These are phyloP conservation scores for Acleris holmiana DNA, from an alignment of 2,888 invertebrate species.

Conservation along the genomic window DNA sequence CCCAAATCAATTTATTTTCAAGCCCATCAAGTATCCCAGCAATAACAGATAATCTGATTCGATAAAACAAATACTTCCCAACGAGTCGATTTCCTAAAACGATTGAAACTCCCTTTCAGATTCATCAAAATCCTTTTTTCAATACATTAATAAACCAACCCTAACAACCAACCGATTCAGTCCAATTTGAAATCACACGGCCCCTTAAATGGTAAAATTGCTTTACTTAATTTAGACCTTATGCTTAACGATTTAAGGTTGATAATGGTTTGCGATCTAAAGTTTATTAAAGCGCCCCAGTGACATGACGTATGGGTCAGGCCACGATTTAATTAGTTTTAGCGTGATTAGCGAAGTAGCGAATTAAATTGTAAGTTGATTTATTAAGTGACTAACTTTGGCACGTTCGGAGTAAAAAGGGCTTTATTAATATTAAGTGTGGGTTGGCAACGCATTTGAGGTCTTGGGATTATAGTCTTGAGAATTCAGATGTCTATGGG, in stretches of 20 bases:
- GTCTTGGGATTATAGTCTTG: no score
- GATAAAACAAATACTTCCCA: constrained; percentile 35
- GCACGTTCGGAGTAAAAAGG: neutral
- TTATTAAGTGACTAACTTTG: constrained; percentile 29
- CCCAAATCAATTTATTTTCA: no score
- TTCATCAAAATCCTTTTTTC: constrained; percentile 19
- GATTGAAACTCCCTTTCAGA: constrained; percentile 25
- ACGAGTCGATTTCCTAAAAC: constrained; percentile 32
- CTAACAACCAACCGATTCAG: constrained; percentile 1
- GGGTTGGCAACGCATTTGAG: no score
- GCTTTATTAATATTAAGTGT: neutral
- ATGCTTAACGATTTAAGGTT: neutral
- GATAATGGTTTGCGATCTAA: neutral
- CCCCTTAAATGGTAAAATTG: neutral
- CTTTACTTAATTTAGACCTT: neutral
- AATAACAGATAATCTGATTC: constrained; percentile 8
- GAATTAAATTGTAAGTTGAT: constrained; percentile 34
- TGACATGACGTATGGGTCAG: constrained; percentile 33
- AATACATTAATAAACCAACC: neutral
- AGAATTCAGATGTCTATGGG: no score
- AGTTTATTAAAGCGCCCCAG: constrained; percentile 17
- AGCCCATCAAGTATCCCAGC: constrained; percentile 1
- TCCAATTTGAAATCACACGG: neutral
- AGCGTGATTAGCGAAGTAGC: constrained; percentile 34
- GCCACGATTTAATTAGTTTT: constrained; percentile 35